phyloP scores from a whole-genome alignment of 2,888 invertebrate species.

The Meiosimyza decipiens region DNA sequence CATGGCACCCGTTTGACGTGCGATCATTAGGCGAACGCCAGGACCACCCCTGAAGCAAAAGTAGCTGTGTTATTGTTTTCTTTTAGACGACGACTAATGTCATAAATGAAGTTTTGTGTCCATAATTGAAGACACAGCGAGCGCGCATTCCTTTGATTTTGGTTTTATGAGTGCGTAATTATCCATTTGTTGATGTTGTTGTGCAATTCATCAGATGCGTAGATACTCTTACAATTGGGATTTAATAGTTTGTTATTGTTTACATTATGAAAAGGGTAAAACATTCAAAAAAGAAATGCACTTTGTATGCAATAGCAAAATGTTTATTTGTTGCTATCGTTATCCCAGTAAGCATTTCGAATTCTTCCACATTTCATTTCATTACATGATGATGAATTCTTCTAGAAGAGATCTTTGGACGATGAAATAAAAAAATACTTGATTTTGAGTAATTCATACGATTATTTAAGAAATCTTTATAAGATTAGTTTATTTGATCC shows the following conservation, averaged over 20 bases:
- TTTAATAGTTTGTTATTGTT: too few species aligned
- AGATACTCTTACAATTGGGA: neutral
- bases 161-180: conserved; percentile 22
- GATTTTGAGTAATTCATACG: too few species aligned
- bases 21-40: neutral
- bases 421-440: too few species aligned
- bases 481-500: too few species aligned
- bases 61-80: neutral
- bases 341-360: neutral
- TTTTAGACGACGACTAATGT: neutral
- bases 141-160: conserved; percentile 20
- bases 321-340: conserved; percentile 28
- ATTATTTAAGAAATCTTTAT: too few species aligned
- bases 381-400: too few species aligned
- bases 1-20: conserved; percentile 19
- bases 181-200: conserved; percentile 11
- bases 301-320: neutral
- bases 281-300: neutral
- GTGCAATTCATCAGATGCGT: neutral
- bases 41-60: conserved; percentile 16
- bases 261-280: too few species aligned
- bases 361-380: too few species aligned
- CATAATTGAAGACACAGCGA: neutral
- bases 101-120: conserved; percentile 9
- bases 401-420: too few species aligned